Percentiles rank a stretch among this genome's conserved stretches.
Evolutionary conservation across 2,888 invertebrate species (phyloP).

Genomic region (Apamea crenata): DNA sequence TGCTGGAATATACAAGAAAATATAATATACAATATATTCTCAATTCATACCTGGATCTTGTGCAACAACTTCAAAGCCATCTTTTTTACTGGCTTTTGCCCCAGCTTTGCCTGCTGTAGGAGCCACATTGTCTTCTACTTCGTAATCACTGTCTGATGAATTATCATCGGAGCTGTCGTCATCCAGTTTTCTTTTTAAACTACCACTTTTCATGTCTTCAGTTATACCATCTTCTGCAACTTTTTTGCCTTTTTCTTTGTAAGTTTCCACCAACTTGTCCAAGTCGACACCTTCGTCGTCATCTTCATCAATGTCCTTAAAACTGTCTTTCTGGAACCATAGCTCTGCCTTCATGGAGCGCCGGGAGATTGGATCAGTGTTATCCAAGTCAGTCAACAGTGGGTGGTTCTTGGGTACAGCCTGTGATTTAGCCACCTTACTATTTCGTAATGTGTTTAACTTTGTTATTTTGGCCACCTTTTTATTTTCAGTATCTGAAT

Average conservation of each 20-base stretch:
- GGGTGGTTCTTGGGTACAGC: slow-evolving; percentile 91
- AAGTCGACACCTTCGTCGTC: slow-evolving; percentile 97
- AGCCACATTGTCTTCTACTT: slow-evolving; percentile 82
- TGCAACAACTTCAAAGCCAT: slow-evolving; percentile 92
- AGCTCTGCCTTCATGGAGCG: slow-evolving; percentile 94
- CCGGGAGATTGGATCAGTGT: slow-evolving; percentile 93
- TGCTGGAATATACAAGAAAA: not conserved
- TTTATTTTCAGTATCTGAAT: slow-evolving; percentile 90
- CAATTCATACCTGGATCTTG: slow-evolving; percentile 87
- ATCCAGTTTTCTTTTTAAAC: slow-evolving; percentile 76
- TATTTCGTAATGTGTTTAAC: slow-evolving; percentile 83
- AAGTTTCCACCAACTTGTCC: slow-evolving; percentile 93
- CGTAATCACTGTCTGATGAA: slow-evolving; percentile 87
- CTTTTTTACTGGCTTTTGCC: slow-evolving; percentile 87
- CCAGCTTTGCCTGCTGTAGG: slow-evolving; percentile 71
- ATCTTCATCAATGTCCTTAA: slow-evolving; percentile 95
- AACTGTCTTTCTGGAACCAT: slow-evolving; percentile 96
- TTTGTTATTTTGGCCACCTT: slow-evolving; percentile 84
- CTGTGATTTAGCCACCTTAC: slow-evolving; percentile 73
- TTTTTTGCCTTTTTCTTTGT: slow-evolving; percentile 92
- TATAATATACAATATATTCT: not conserved
- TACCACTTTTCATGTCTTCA: slow-evolving; percentile 60
- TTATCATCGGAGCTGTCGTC: slow-evolving; percentile 86
- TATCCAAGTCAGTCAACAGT: slow-evolving; percentile 94
- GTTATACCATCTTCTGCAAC: slow-evolving; percentile 74